Evolutionary conservation across 2,888 invertebrate genomes (phyloP), one percentile per base, ranked within the genome.

Genomic region (Lydus trimaculatus): DNA sequence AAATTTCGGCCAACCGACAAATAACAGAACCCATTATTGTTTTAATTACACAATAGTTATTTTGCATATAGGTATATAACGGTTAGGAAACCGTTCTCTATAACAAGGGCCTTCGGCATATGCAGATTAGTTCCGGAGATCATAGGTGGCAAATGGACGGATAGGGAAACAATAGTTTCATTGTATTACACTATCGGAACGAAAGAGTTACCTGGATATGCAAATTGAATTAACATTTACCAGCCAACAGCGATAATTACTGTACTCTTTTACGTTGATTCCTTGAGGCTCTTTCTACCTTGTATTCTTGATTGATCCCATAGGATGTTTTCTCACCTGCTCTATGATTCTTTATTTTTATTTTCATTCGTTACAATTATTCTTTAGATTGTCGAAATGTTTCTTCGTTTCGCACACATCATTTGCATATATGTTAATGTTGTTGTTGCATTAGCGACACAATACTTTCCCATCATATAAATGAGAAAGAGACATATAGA

Each of bases 111-210:
- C 67, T 48, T 62, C 70, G 76, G 73, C 80, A 80, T 80, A 83
- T 83, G 82, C 83, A 82, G 80, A 83, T 83, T 82, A 78, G 83
- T 82, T 81, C 78, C 82, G 79, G 80, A 79, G 79, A 78, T 81
- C 80, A 78, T 73, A 79, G 78, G 78, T 77, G 80, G 76, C 78
- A 78, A 52, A 81, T 80, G 80, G 78, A 78, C 75, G 73, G 66
- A 73, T 70, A 75, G 73, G 80, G 80, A 82, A 82, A 81, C 81
- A 82, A 81, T 79, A 70, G 72, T 66, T 62, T 74, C 73, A 80
- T 79, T 80, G 78, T 80, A 72, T 76, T 74, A 71, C 67, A 56
- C 64, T 65, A 69, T 69, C 71, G 69, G 66, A 73, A 76, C 75
- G 72, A 74, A 72, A 71, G 69, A 74, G 58, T 67, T 79, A 82